Conservation (phyloP, 2,797 vertebrate species). For the Psittacula derbiana region DNA sequence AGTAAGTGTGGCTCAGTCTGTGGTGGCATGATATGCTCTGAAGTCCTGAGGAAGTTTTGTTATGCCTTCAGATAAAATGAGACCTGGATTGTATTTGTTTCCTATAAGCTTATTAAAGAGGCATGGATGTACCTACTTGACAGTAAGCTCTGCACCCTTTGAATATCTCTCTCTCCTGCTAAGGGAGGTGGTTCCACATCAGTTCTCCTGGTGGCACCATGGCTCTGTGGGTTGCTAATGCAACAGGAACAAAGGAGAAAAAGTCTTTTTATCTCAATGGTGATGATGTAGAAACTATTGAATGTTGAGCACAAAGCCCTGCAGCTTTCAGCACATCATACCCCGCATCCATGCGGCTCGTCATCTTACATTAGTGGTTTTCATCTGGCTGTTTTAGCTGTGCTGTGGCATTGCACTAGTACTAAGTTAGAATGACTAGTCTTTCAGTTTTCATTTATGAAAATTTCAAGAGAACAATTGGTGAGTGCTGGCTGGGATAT, state of each 20-base stretch:
- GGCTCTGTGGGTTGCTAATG: neutral
- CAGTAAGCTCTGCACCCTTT: neutral
- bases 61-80: neutral
- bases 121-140: neutral
- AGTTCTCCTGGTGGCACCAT: neutral
- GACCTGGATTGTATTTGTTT: neutral
- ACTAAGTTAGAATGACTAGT: neutral
- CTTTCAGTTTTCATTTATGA: neutral
- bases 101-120: neutral
- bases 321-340: neutral
- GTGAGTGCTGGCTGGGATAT: neutral
- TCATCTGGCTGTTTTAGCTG: neutral
- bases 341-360: neutral
- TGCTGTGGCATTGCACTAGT: neutral
- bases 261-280: neutral
- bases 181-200: neutral
- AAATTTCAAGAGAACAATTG: neutral
- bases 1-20: neutral
- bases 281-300: neutral
- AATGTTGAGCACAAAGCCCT: neutral
- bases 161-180: neutral
- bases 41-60: neutral
- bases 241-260: neutral
- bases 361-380: neutral
- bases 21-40: neutral